phyloP scores from a whole-genome alignment of 2,113 vertebrate genomes.

The Variabilichromis moorii region DNA sequence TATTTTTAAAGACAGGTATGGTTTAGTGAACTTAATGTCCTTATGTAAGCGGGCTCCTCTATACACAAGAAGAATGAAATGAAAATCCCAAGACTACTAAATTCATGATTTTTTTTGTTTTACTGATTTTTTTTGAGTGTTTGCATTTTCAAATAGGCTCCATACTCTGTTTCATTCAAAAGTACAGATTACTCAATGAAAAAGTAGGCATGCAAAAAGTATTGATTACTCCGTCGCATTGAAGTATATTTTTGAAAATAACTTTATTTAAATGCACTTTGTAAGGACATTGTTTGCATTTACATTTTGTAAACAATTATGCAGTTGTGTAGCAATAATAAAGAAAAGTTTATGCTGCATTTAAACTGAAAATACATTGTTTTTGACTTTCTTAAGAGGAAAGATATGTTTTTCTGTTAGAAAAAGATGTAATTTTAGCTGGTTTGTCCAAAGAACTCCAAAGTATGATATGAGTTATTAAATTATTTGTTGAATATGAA shows the following conservation, averaged over 20 bases:
- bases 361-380: not conserved
- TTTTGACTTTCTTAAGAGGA: not conserved
- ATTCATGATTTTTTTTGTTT: not conserved
- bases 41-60: accelerated
- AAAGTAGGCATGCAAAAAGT: not conserved
- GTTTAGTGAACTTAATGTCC: not conserved
- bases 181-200: not conserved
- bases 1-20: not conserved
- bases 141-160: not conserved
- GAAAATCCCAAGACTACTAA: not conserved
- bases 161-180: not conserved
- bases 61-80: not conserved
- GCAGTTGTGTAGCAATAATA: not conserved
- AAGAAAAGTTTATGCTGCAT: not conserved
- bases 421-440: not conserved
- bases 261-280: not conserved
- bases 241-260: not conserved
- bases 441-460: not conserved
- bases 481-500: not conserved
- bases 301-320: not conserved
- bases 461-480: not conserved
- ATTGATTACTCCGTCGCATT: accelerated
- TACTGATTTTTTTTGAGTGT: not conserved
- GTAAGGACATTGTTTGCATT: not conserved
- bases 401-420: not conserved